phyloP scores from a whole-genome alignment of 2,797 vertebrate genomes.

The Borostomias antarcticus region DNA sequence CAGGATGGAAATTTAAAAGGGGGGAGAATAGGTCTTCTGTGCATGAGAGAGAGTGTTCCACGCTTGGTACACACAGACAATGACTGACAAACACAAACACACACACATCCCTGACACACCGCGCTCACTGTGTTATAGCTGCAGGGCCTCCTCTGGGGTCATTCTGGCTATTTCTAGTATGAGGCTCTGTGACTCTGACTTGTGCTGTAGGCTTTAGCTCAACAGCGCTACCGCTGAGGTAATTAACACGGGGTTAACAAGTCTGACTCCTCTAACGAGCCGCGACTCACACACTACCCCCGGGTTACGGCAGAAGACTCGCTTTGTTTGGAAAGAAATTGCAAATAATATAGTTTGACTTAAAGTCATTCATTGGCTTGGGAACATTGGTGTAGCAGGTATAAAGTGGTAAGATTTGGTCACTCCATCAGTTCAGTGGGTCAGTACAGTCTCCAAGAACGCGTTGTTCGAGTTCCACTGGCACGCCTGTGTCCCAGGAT shows the following conservation, averaged over 20 bases:
- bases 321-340: not conserved
- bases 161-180: not conserved
- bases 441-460: too few relatives aligned
- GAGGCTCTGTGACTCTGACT: slow-evolving; percentile 9
- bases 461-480: too few relatives aligned
- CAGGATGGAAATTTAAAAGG: slow-evolving; percentile 43
- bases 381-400: too few relatives aligned
- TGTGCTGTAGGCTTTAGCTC: slow-evolving; percentile 23
- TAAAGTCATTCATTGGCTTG: not conserved
- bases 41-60: slow-evolving; percentile 1
- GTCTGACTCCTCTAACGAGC: slow-evolving; percentile 41
- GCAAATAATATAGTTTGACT: not conserved
- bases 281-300: slow-evolving; percentile 13
- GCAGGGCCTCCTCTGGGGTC: too few relatives aligned
- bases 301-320: slow-evolving; percentile 2
- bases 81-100: not conserved
- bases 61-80: not conserved
- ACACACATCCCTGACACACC: not conserved
- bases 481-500: too few relatives aligned
- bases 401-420: too few relatives aligned
- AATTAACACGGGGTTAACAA: slow-evolving; percentile 32
- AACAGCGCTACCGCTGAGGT: not conserved
- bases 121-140: too few relatives aligned
- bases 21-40: slow-evolving; percentile 12
- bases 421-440: too few relatives aligned